Percentiles rank a stretch among this genome's conserved stretches.
phyloP scores from a whole-genome alignment of 2,113 vertebrate genomes.

The Podiceps cristatus region DNA sequence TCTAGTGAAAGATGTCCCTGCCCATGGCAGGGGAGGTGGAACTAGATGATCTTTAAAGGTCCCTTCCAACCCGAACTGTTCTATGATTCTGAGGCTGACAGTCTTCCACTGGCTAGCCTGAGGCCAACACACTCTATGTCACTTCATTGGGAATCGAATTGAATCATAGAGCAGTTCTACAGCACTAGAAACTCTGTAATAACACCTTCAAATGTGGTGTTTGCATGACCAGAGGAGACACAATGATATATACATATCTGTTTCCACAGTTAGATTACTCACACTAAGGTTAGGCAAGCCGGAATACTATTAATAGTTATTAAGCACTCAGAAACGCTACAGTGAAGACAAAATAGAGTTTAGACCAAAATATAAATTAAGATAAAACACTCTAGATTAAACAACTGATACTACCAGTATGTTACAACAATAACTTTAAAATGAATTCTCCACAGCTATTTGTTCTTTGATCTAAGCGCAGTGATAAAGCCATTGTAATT shows the following conservation, averaged over 20 bases:
- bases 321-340: background rate
- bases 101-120: background rate
- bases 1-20: background rate
- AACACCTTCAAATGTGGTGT: background rate
- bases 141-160: background rate
- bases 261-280: background rate
- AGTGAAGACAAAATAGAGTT: background rate
- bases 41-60: background rate
- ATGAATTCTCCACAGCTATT: slow-evolving; percentile 45
- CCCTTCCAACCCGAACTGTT: background rate
- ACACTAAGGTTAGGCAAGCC: background rate
- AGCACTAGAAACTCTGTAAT: background rate
- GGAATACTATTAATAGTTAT: background rate
- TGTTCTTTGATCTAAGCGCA: slow-evolving; percentile 62
- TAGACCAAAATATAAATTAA: slow-evolving; percentile 59
- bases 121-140: background rate
- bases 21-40: background rate
- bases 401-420: slow-evolving; percentile 13
- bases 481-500: slow-evolving; percentile 60
- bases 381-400: slow-evolving; percentile 49
- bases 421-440: slow-evolving; percentile 69
- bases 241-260: background rate
- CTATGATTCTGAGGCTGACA: background rate
- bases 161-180: background rate
- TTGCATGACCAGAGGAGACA: background rate